Conservation (phyloP, 2,888 invertebrate genomes). For the Cryptus viduatorius region DNA sequence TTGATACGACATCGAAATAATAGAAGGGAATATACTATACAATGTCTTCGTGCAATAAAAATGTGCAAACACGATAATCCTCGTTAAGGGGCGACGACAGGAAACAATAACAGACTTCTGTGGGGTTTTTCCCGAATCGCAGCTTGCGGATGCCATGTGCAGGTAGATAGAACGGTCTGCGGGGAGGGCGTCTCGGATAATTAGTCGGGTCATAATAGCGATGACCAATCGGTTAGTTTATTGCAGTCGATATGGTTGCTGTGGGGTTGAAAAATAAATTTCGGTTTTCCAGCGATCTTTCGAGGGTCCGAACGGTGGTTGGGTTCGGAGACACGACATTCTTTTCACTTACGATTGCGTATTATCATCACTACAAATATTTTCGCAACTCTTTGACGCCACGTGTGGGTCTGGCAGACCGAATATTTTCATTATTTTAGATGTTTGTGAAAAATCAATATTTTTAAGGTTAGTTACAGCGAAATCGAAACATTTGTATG, state of each 20-base stretch:
- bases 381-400: too few relatives aligned
- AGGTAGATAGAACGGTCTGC: constrained; percentile 23
- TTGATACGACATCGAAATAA: neutral
- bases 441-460: too few relatives aligned
- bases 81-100: constrained; percentile 12
- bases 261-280: neutral
- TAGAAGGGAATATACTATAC: neutral
- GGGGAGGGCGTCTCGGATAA: constrained; percentile 26
- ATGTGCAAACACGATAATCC: constrained; percentile 19
- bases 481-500: too few relatives aligned
- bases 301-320: neutral
- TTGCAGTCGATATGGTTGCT: constrained; percentile 6
- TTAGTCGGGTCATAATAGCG: constrained; percentile 17
- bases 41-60: constrained; percentile 20
- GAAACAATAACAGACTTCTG: constrained; percentile 10
- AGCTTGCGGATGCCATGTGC: neutral
- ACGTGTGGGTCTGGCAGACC: too few relatives aligned
- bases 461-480: too few relatives aligned
- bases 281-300: neutral
- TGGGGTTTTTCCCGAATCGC: constrained; percentile 23
- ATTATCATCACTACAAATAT: neutral
- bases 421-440: too few relatives aligned
- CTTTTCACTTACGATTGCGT: constrained; percentile 34
- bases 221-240: constrained; percentile 19
- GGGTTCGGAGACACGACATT: neutral